Evolutionary conservation across 2,888 invertebrate species (phyloP).

Genomic region (Cerastis leucographa): DNA sequence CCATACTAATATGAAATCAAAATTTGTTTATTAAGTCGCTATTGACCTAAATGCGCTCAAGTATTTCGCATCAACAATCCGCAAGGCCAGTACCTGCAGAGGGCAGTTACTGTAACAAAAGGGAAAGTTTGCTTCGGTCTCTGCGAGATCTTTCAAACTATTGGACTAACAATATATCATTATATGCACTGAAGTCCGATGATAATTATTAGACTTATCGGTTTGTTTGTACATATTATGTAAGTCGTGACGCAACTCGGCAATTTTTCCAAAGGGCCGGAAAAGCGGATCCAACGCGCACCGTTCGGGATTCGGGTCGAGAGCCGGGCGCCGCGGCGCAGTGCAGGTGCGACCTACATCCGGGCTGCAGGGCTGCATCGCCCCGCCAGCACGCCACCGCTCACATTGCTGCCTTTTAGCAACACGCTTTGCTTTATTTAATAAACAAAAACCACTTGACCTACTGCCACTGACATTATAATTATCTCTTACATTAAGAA

Average conservation of each 20-base stretch:
- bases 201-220: background rate
- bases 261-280: slow-evolving; percentile 25
- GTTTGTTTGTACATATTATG: background rate
- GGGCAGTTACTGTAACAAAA: slow-evolving; percentile 5
- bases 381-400: background rate
- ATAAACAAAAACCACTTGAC: slow-evolving; percentile 70
- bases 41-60: slow-evolving; percentile 33
- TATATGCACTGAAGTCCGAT: background rate
- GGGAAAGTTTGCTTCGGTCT: slow-evolving; percentile 21
- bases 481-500: slow-evolving; percentile 43
- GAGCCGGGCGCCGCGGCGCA: slow-evolving; percentile 78
- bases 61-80: slow-evolving; percentile 24
- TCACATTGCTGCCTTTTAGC: slow-evolving; percentile 58
- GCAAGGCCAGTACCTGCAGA: slow-evolving; percentile 32
- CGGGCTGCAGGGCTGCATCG: slow-evolving; percentile 35
- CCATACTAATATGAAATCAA: slow-evolving; percentile 18
- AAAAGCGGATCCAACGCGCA: slow-evolving; percentile 72
- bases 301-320: slow-evolving; percentile 77
- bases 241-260: slow-evolving; percentile 2
- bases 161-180: slow-evolving; percentile 6
- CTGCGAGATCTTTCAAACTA: slow-evolving; percentile 3
- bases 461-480: slow-evolving; percentile 63
- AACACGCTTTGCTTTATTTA: slow-evolving; percentile 48
- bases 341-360: slow-evolving; percentile 87
- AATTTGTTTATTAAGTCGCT: slow-evolving; percentile 32